phyloP scores from a whole-genome alignment of 2,888 invertebrate species.

The Netelia melanura region DNA sequence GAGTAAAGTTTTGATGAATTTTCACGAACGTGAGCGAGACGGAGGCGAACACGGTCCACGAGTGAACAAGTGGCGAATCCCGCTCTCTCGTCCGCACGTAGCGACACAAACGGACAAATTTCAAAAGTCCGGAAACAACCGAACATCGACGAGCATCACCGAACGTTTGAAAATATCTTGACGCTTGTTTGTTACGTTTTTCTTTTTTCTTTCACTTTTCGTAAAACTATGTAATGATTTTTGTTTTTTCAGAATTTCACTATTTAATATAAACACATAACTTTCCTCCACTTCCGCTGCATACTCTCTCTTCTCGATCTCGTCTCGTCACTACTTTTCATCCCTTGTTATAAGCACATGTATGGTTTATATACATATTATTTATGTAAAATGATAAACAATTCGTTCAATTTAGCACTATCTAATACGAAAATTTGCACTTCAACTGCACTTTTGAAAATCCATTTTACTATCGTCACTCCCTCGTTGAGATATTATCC shows the following conservation, averaged over 20 bases:
- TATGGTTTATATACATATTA: conserved; percentile 30
- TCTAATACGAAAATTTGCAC: conserved; percentile 31
- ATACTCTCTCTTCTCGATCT: neutral
- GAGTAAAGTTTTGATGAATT: too few relatives aligned
- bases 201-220: neutral
- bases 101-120: conserved; percentile 13
- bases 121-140: conserved; percentile 19
- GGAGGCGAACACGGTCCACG: neutral
- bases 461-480: neutral
- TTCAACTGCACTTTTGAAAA: neutral
- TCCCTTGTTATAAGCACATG: conserved; percentile 43
- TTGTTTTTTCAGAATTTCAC: neutral
- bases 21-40: too few relatives aligned
- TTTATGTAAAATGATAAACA: conserved; percentile 28
- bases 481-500: neutral
- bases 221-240: neutral
- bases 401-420: conserved; percentile 52
- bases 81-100: conserved; percentile 31
- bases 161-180: conserved; percentile 13
- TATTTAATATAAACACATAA: conserved; percentile 1
- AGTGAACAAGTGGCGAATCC: conserved; percentile 45
- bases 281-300: conserved; percentile 27
- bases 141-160: conserved; percentile 5
- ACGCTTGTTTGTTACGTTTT: neutral
- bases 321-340: conserved; percentile 41